These are phyloP conservation scores for Erythrolamprus reginae DNA, from an alignment of 2,113 vertebrate species.

Conservation along the genomic window DNA sequence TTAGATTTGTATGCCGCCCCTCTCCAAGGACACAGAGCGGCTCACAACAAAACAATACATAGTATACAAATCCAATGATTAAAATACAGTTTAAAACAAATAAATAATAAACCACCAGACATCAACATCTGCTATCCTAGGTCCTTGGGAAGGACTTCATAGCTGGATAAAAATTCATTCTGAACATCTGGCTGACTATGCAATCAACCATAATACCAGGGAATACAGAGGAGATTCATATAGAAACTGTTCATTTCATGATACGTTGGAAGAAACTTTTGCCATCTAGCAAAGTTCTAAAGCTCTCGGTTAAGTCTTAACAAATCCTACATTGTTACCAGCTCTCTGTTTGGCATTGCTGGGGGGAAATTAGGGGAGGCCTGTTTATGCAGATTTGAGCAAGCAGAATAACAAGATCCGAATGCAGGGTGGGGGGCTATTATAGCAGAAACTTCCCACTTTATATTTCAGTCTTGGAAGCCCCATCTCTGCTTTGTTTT, in stretches of 20 bases:
- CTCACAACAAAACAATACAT: too few species aligned
- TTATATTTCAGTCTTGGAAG: background rate
- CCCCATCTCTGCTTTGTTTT: background rate
- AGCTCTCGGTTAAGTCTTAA: background rate
- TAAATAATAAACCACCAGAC: too few species aligned
- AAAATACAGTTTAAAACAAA: too few species aligned
- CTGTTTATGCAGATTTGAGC: background rate
- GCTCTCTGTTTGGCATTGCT: background rate
- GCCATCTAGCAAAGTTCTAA: background rate
- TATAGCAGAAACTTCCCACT: background rate
- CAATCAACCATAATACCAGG: background rate
- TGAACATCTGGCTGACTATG: background rate
- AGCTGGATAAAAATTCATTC: background rate
- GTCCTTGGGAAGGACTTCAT: too few species aligned
- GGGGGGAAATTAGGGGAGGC: background rate
- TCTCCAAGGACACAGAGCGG: too few species aligned
- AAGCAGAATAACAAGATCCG: background rate
- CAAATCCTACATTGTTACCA: background rate
- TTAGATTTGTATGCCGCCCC: too few species aligned
- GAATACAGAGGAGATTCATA: background rate
- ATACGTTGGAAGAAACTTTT: background rate
- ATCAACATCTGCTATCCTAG: too few species aligned
- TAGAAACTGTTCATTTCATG: background rate
- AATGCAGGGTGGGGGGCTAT: background rate
- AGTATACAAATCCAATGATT: too few species aligned